Base-by-base conservation (phyloP, 35 echinoderm and acorn worm genomes). In the Chiridota heheva region DNA sequence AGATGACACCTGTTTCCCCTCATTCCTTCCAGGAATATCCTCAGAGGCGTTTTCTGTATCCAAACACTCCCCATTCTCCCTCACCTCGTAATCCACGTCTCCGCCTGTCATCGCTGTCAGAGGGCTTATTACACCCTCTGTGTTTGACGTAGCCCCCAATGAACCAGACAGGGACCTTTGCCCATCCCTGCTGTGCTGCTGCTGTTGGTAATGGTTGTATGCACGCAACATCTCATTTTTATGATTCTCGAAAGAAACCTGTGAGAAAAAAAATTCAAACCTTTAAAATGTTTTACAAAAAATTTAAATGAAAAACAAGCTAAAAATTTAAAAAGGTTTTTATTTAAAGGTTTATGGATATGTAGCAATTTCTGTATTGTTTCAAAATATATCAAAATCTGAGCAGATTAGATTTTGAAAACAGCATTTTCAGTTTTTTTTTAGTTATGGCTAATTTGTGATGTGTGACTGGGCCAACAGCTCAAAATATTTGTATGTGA, bases 211-310 rank as follows among this genome's bases (percentile, higher is more conserved):
- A 34, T 79, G 90, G 58, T 91, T 82, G 67, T 88, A 98, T 33
- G 89, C 89, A 56, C 86, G 88, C 4, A 91, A 59, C 63, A 98
- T 85, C 46, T 98, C 88, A 44, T 85, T 78, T 59, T 98, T 98
- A 70, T 98, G 95, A 33, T 98, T 86, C 42, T 98, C 95, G 82
- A 92, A 92, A 40, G 95, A 98, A 16, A 98, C 95, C 95, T 98
- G 77, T 18, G 28, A 57, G 32, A 40, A 1, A 33, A 13, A 69
- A n/a, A n/a, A n/a, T n/a, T n/a, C n/a, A n/a, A n/a, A n/a, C n/a
- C n/a, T n/a, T n/a, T n/a, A n/a, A n/a, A n/a, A n/a, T n/a, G n/a
- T n/a, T n/a, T n/a, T n/a, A n/a, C n/a, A n/a, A n/a, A n/a, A n/a
- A n/a, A n/a, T n/a, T n/a, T n/a, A n/a, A n/a, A n/a, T n/a, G n/a